Percentiles rank a stretch among this genome's conserved stretches.
Conservation (phyloP, 2,888 invertebrate genomes). For the Dryocosmus kuriphilus region DNA sequence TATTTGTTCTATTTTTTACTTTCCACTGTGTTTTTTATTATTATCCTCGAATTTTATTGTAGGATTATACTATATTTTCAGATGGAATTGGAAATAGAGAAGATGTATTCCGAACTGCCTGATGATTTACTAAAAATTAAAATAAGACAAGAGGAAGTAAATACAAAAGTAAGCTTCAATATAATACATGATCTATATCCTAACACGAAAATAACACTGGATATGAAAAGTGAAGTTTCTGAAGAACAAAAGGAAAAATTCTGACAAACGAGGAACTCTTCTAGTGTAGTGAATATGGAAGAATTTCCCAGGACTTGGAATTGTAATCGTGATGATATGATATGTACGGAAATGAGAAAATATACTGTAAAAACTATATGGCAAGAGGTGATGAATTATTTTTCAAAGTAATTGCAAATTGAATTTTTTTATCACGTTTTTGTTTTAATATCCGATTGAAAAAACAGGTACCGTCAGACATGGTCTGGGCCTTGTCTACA, state of each 20-base stretch:
- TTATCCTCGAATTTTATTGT: background rate
- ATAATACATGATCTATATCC: slow-evolving; percentile 69
- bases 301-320: slow-evolving; percentile 62
- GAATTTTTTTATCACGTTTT: background rate
- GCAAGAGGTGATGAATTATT: background rate
- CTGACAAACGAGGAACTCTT: background rate
- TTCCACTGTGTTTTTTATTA: too few species aligned
- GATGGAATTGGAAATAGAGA: slow-evolving; percentile 74
- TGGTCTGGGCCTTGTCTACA: background rate
- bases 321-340: slow-evolving; percentile 62
- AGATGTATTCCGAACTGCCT: slow-evolving; percentile 60
- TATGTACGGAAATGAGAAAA: slow-evolving; percentile 70
- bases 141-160: slow-evolving; percentile 64
- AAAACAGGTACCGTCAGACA: background rate
- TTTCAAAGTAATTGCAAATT: background rate
- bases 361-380: slow-evolving; percentile 60
- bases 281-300: slow-evolving; percentile 53
- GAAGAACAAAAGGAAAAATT: slow-evolving; percentile 69
- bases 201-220: slow-evolving; percentile 68
- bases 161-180: slow-evolving; percentile 66
- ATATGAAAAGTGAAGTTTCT: slow-evolving; percentile 68
- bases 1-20: slow-evolving; percentile 43
- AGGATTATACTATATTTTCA: slow-evolving; percentile 43
- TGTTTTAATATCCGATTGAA: background rate
- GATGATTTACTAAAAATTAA: slow-evolving; percentile 55